Base-by-base conservation (phyloP, 2,113 vertebrate genomes). In the Dasyornis broadbenti region DNA sequence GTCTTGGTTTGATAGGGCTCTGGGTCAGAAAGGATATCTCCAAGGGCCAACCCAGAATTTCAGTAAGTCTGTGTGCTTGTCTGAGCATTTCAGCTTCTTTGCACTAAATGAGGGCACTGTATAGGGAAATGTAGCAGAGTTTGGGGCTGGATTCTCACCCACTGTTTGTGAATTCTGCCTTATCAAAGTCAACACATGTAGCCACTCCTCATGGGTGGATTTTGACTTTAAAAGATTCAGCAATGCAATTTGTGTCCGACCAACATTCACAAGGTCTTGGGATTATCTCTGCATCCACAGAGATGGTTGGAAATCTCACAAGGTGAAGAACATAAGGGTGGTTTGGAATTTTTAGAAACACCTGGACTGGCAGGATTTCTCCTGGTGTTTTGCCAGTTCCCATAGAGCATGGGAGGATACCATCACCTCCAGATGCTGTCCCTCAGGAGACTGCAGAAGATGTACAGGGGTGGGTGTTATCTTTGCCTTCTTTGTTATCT, bases 361-460 rank as follows among this genome's bases (percentile, higher is more conserved):
- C 11, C 30, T 82, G 39, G 39, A 53, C 20, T 61, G 59, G 27
- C 31, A 64, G 68, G 15, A 77, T 82, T 93, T 94, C 30, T 76
- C 16, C 11, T 19, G 33, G 27, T 35, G 37, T 80, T 95, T 71
- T 91, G 13, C 44, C 17, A 31, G 6, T 65, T 53, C 24, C 23
- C 15, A 65, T 69, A 26, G 10, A 82, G 13, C n/a, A 8, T 42
- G 33, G 21, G 39, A 88, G 47, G 35, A 22, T 23, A 59, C 5
- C 15, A 5, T 59, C 17, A 20, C 10, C 27, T 85, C 33, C 0
- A 47, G 57, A 40, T 0, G 1, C 13, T 40, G 11, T 90, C 35
- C 20, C 61, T 30, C 3, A 7, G 13, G 14, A 37, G n/a, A 35
- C 75, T 80, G 42, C 59, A 63, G 59, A 40, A 89, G 42, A 37